Conservation (phyloP, 2,797 vertebrate genomes). For the Siniperca obscura region DNA sequence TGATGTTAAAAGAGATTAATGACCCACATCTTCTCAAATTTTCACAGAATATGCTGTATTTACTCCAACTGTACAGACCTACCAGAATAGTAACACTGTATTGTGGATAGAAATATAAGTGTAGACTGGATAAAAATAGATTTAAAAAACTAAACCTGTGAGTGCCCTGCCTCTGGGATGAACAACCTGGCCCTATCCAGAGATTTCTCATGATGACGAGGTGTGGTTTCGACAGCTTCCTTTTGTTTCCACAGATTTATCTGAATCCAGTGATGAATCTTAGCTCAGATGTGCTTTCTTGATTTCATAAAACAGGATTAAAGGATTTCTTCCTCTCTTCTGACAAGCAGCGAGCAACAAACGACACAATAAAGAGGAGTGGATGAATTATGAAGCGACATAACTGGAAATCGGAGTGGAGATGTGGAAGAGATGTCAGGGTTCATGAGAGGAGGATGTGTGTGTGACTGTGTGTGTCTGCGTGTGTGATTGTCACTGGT, state of each 20-base stretch:
- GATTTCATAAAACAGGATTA: slow-evolving; percentile 62
- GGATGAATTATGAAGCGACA: slow-evolving; percentile 43
- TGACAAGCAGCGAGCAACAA: slow-evolving; percentile 62
- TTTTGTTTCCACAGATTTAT: slow-evolving; percentile 65
- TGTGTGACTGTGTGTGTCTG: background rate
- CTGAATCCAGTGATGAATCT: slow-evolving; percentile 65
- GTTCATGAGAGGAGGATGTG: slow-evolving; percentile 16
- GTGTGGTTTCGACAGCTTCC: slow-evolving; percentile 44
- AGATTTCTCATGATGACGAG: slow-evolving; percentile 42
- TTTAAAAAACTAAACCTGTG: slow-evolving; percentile 23
- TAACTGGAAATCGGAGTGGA: slow-evolving; percentile 33
- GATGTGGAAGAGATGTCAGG: slow-evolving; percentile 29
- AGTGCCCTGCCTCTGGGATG: slow-evolving; percentile 29
- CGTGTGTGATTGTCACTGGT: slow-evolving; percentile 6
- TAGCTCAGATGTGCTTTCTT: slow-evolving; percentile 56
- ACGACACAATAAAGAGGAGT: slow-evolving; percentile 52
- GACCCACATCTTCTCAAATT: background rate
- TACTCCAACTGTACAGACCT: background rate
- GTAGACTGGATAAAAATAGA: slow-evolving; percentile 21
- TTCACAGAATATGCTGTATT: background rate
- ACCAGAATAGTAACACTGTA: background rate
- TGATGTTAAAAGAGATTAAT: slow-evolving; percentile 9
- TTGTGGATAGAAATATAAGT: background rate
- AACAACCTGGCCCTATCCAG: slow-evolving; percentile 33
- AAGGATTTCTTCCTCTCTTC: slow-evolving; percentile 43